Evolutionary conservation across 2,888 invertebrate species (phyloP), one percentile per base, ranked within the genome.

Genomic region (Heterodera filipjevi): DNA sequence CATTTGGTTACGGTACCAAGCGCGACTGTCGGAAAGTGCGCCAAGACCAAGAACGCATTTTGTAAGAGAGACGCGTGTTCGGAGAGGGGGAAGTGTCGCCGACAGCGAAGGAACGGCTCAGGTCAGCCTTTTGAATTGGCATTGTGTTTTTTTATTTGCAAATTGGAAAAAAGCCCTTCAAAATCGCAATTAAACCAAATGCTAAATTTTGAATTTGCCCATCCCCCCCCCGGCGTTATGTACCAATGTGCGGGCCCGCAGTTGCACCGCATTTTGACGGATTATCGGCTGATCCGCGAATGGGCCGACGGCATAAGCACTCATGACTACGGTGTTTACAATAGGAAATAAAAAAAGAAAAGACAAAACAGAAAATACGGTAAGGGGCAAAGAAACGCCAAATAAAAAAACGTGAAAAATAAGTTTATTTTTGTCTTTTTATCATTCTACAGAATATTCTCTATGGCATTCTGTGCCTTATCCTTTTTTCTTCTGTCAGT

Each of bases 11-110:
- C n/a, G 10, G 27, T 30, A 75, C 75, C 75, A 75, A 39, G 33
- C 66, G 19, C 5, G 75, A 75, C 46, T 75, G 66, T 12, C 66
- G 39, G 33, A 75, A 75, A 22, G 75, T 75, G 44, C 75, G 66
- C 32, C 59, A 75, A 35, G 75, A 44, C 66, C 70, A 75, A 27
- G 79, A 80, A 75, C 80, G 82, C 73, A 86, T 79, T 66, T 84
- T 84, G 66, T 80, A 74, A 44, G 79, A 81, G 81, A 81, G 85
- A n/a, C 22, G 1, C n/a, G 75, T 75, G 32, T 75, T 75, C 32
- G 66, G 49, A 2, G 68, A 66, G 44, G 75, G 75, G n/a, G 59
- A 59, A 64, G 66, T 64, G 46, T 32, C 66, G 8, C 75, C 75
- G 22, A 75, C 35, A 64, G 22, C 30, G 22, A 33, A 75, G 10